Evolutionary conservation across 1,140 invertebrate species (phyloP), one percentile per base, ranked within the genome.

Genomic region (Diabrotica virgifera): DNA sequence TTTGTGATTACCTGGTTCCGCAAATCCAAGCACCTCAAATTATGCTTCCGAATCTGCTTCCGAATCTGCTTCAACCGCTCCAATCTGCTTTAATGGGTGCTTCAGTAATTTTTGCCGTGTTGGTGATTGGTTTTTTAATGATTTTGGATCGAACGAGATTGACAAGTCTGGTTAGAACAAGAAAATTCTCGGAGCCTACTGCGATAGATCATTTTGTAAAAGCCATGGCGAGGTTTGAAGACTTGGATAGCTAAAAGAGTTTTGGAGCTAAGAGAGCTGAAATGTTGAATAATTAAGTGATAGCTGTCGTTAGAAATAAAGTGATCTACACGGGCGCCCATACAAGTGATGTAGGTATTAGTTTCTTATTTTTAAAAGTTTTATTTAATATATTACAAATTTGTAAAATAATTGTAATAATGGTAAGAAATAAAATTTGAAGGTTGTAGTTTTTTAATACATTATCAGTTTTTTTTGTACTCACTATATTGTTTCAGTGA

Each of bases 1-100:
- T 84, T 80, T n/a, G 82, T 85, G 73, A 46, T 6, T 46, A 46
- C 6, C 8, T 46, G 40, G 40, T 46, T 10, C 40, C 40, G 3
- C 8, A 46, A 10, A 8, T 5, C n/a, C 40, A 46, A 46, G 40
- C 8, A 46, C 4, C 40, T 14, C 62, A 57, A n/a, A 0, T 9
- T n/a, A 53, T 59, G 38, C 58, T 64, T 59, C 53, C 66, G 9
- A 63, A 57, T 7, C 4, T 24, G 1, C 58, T 64, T 59, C 53
- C 66, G 9, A 63, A 57, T 7, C 4, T 24, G 1, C n/a, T n/a
- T n/a, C 62, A 62, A 46, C 50, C 56, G n/a, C 11, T 65, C 0
- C 66, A 64, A 38, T 11, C 61, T n/a, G 50, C 63, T 12, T 51
- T 65, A 13, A 37, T 69, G 54, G 62, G 61, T 36, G 50, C 65